phyloP scores from a whole-genome alignment of 2,888 invertebrate species.

The Steromphala cineraria region DNA sequence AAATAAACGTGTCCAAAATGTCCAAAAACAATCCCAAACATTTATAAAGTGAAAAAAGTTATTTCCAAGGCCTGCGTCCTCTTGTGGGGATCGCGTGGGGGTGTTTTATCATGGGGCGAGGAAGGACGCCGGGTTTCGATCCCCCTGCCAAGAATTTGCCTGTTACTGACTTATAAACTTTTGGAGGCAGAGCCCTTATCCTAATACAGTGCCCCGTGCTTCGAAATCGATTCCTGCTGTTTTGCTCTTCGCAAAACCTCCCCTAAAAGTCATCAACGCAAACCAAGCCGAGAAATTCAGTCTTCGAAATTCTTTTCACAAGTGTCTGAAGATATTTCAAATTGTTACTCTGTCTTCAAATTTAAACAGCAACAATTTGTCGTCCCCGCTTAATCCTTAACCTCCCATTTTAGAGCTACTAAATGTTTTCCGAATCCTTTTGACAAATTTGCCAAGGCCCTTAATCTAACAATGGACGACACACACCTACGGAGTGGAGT shows the following conservation, averaged over 20 bases:
- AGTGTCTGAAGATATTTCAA: slow-evolving; percentile 17
- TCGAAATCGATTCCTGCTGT: not conserved
- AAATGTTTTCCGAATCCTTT: slow-evolving; percentile 27
- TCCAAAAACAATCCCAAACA: no score
- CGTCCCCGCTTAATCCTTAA: slow-evolving; percentile 21
- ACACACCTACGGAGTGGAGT: not conserved
- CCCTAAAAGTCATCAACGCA: not conserved
- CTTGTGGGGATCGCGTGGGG: not conserved
- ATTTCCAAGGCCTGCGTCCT: not conserved
- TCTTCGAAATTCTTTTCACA: slow-evolving; percentile 29
- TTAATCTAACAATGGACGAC: slow-evolving; percentile 13
- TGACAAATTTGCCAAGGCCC: slow-evolving; percentile 25
- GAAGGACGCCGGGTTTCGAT: not conserved
- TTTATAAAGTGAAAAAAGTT: no score
- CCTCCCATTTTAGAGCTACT: slow-evolving; percentile 28
- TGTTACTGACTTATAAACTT: not conserved
- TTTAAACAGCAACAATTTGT: slow-evolving; percentile 26
- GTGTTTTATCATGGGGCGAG: not conserved
- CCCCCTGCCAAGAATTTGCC: not conserved
- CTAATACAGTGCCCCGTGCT: slow-evolving; percentile 16
- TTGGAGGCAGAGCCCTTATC: not conserved
- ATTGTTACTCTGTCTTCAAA: slow-evolving; percentile 18
- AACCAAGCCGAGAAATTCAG: not conserved
- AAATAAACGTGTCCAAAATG: no score
- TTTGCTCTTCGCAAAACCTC: not conserved